Base-by-base conservation (phyloP, 2,113 vertebrate genomes). In the Clinocottus analis region DNA sequence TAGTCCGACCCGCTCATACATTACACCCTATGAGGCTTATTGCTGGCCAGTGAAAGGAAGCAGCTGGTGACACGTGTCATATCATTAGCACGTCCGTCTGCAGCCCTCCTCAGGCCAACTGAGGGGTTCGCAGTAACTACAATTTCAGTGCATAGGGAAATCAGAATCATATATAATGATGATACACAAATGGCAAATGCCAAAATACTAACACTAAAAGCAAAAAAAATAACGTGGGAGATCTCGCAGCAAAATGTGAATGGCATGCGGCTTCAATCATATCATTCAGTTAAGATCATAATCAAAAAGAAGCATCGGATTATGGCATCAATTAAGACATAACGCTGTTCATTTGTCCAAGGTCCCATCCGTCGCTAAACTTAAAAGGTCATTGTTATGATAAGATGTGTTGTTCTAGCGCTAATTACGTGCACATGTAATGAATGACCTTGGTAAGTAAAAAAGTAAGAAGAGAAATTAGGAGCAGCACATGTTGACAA, bases 11-110 rank as follows among this genome's bases (percentile, higher is more conserved):
- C 5, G 39, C 29, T 47, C n/a, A 56, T 68, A 58, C 9, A 39
- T 12, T 53, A 64, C 23, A 62, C 23, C 58, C 51, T 60, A 45
- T 65, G 25, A 70, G 29, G 23, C 72, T 66, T 11, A 43, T 51
- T 65, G 59, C 25, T 60, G 33, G 31, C 59, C 60, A n/a, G 51
- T 49, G 31, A 65, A 68, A 84, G 55, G 21, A 59, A 53, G 19
- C 61, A 71, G 60, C 14, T 37, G 71, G 23, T 60, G 51, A 58
- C 56, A 63, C 4, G 29, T 83, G 62, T 73, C 55, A 74, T 29
- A 37, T 43, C 23, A 19, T 37, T n/a, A n/a, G 47, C 55, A 11
- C 14, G 21, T 67, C 62, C 31, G 73, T 67, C 58, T 60, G 31
- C 45, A 61, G 65, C 49, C 25, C 47, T 41, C 25, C 49, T 53